Evolutionary conservation across 1,140 invertebrate species (phyloP), one percentile per base, ranked within the genome.

Genomic region (Diorhabda elongata): DNA sequence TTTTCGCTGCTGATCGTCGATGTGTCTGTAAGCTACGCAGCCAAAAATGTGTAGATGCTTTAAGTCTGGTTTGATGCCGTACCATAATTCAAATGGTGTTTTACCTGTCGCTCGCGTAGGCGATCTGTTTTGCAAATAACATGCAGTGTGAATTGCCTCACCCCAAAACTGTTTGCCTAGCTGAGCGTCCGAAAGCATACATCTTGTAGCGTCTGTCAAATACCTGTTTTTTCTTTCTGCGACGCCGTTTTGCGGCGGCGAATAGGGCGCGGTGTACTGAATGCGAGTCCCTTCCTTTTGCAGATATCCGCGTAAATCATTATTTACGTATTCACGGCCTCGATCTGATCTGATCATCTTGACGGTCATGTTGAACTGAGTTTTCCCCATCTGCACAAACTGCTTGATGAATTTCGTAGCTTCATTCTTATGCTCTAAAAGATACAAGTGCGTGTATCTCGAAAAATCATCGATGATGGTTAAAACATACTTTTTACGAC

Each of bases 51-150:
- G 65, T 4, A 79, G 43, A 60, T 75, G 52, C 26, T 60, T 69
- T 42, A 81, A 45, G 69, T 78, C 70, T 26, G 72, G 69, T 58
- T 76, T 73, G 58, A 69, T 63, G 6, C 60, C 61, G 5, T 68
- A 66, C 78, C 77, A 80, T 47, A 77, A 42, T 68, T 83, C 80
- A 52, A 76, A 66, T n/a, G 81, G 80, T 8, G 80, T 83, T 77
- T 75, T 56, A 41, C 82, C 79, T 66, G 75, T 72, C 52, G 78
- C 79, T 57, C 64, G 66, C 58, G 59, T 58, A 58, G 69, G 70
- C 47, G 77, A 80, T 58, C 78, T 61, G 70, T 83, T 83, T 45
- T 78, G 59, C 42, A 79, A 69, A 69, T 80, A 80, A 11, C 74
- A 77, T 45, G 79, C 76, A 11, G 76, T 79, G 61, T 75, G 74